These are phyloP conservation scores for Drosophila nikananu DNA, from an alignment of 1,140 invertebrate species.

Conservation along the genomic window DNA sequence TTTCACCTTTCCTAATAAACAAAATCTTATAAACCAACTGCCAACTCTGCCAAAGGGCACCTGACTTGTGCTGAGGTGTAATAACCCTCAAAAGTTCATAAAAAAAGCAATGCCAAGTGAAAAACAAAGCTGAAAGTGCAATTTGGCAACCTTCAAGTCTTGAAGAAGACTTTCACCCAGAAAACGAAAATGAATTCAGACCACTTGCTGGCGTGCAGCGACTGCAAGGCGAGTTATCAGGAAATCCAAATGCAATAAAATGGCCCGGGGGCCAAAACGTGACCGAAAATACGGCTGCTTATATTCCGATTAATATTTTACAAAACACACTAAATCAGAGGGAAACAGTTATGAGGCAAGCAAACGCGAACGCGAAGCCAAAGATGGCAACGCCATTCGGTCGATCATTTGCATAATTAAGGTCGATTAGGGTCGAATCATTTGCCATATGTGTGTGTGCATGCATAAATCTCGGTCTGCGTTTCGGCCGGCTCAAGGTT, in stretches of 20 bases:
- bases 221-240: slow-evolving; percentile 39
- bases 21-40: background rate
- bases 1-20: background rate
- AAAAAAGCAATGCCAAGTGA: slow-evolving; percentile 13
- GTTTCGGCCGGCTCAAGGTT: slow-evolving; percentile 68
- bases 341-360: slow-evolving; percentile 67
- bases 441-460: slow-evolving; percentile 41
- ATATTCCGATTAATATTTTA: slow-evolving; percentile 45
- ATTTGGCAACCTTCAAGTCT: slow-evolving; percentile 56
- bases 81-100: slow-evolving; percentile 33
- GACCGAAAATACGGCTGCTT: slow-evolving; percentile 13
- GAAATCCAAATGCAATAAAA: slow-evolving; percentile 19
- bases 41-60: slow-evolving; percentile 36
- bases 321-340: slow-evolving; percentile 30
- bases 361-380: slow-evolving; percentile 23
- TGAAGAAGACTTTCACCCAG: slow-evolving; percentile 63
- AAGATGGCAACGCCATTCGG: slow-evolving; percentile 27
- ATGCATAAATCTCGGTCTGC: slow-evolving; percentile 53
- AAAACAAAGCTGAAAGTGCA: slow-evolving; percentile 34
- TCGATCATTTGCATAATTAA: slow-evolving; percentile 76
- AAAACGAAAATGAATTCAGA: slow-evolving; percentile 35
- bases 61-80: slow-evolving; percentile 30
- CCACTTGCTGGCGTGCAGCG: slow-evolving; percentile 19
- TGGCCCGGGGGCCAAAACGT: slow-evolving; percentile 16
- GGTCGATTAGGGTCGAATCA: slow-evolving; percentile 75